phyloP scores from a whole-genome alignment of 1,140 invertebrate species.

The Drosophila trapezifrons region DNA sequence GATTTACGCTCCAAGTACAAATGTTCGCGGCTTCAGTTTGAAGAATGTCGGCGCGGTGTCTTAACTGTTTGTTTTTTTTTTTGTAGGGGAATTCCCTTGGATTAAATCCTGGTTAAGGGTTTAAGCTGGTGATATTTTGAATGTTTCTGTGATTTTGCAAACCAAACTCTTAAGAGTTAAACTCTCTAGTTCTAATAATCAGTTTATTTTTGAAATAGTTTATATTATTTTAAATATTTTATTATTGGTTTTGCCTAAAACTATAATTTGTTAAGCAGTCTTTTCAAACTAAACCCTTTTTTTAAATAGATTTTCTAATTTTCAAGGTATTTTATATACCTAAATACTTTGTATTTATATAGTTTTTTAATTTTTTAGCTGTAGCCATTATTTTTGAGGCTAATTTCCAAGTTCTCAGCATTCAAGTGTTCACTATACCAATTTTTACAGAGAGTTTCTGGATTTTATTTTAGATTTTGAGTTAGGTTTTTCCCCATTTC shows the following conservation, averaged over 20 bases:
- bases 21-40: slow-evolving; percentile 41
- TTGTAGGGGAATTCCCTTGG: neutral
- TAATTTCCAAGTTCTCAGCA: neutral
- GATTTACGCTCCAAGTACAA: slow-evolving; percentile 47
- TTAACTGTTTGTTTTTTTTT: slow-evolving; percentile 8
- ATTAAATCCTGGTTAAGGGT: neutral
- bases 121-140: neutral
- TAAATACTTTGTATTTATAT: neutral
- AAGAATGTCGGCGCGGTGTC: slow-evolving; percentile 6
- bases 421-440: neutral
- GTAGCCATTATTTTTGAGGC: neutral
- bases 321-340: neutral
- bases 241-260: neutral
- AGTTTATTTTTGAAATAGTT: neutral
- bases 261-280: neutral
- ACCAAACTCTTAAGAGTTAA: neutral
- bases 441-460: neutral
- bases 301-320: neutral
- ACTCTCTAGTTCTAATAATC: neutral
- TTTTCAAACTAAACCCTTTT: neutral
- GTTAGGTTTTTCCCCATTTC: neutral
- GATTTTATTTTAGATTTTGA: slow-evolving; percentile 5
- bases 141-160: neutral
- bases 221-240: neutral
- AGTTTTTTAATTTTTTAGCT: neutral